These are phyloP conservation scores for Typhlichthys subterraneus DNA, from an alignment of 2,797 vertebrate genomes.

Conservation along the genomic window DNA sequence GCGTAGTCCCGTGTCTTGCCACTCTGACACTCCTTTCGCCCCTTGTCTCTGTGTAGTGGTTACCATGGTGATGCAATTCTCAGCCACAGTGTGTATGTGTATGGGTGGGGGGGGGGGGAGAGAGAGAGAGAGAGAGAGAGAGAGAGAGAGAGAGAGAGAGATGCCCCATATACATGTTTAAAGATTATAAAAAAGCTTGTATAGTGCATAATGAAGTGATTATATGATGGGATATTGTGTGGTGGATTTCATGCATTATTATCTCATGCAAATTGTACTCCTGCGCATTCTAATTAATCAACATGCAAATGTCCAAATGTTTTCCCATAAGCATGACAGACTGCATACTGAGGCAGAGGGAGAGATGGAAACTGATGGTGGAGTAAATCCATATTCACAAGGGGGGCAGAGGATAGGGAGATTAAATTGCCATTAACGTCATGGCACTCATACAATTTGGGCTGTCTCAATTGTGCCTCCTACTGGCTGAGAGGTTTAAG, in stretches of 20 bases:
- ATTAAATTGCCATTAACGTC: slow-evolving; percentile 22
- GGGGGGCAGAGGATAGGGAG: background rate
- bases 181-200: slow-evolving; percentile 49
- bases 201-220: slow-evolving; percentile 50
- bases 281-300: slow-evolving; percentile 33
- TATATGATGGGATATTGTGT: slow-evolving; percentile 40
- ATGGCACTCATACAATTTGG: slow-evolving; percentile 6
- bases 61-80: slow-evolving; percentile 76
- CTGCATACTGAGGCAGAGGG: slow-evolving; percentile 14
- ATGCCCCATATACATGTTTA: slow-evolving; percentile 62
- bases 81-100: slow-evolving; percentile 61
- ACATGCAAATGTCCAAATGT: slow-evolving; percentile 27
- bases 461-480: slow-evolving; percentile 40
- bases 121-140: background rate
- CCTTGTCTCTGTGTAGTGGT: slow-evolving; percentile 65
- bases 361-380: slow-evolving; percentile 3
- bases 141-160: background rate
- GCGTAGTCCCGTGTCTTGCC: slow-evolving; percentile 28
- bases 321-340: slow-evolving; percentile 36
- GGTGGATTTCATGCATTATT: slow-evolving; percentile 31
- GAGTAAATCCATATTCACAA: no score
- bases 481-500: slow-evolving; percentile 36
- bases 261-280: slow-evolving; percentile 25
- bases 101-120: background rate
- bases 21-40: slow-evolving; percentile 43